Evolutionary conservation across 2,113 vertebrate species (phyloP).

Genomic region (Rhizomys pruinosus): DNA sequence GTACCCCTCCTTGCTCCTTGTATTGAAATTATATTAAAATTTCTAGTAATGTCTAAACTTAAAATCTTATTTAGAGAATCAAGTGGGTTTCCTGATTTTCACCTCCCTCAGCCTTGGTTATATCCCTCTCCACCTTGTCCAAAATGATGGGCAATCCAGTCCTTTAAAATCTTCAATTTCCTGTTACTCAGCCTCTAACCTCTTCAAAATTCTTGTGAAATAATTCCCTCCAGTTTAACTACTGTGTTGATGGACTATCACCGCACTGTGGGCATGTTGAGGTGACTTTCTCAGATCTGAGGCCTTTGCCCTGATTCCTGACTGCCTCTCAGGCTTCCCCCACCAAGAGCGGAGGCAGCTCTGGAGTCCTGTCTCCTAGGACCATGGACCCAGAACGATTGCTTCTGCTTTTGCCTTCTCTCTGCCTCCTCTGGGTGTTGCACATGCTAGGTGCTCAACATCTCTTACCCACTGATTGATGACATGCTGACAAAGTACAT

Average conservation of each 20-base stretch:
- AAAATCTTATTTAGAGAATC: not conserved
- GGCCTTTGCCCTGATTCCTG: not conserved
- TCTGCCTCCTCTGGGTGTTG: not conserved
- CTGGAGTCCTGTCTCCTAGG: too few species aligned
- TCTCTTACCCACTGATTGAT: not conserved
- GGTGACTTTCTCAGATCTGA: not conserved
- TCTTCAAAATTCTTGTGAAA: not conserved
- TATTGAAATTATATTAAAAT: not conserved
- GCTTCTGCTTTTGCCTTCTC: not conserved
- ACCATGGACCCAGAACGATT: not conserved
- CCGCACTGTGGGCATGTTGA: not conserved
- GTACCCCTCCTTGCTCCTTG: not conserved
- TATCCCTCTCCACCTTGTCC: not conserved
- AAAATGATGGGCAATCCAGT: not conserved
- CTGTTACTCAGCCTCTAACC: not conserved
- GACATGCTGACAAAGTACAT: not conserved
- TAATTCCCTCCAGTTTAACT: not conserved
- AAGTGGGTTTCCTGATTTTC: not conserved
- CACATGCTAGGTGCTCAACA: not conserved
- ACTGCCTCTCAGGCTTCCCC: not conserved
- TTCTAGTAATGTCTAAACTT: not conserved
- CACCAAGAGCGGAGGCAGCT: not conserved
- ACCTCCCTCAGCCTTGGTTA: not conserved
- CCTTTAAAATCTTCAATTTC: not conserved
- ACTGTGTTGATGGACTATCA: too few species aligned